Conservation (phyloP, 1,140 invertebrate genomes). For the Oncopodura yosiiana region DNA sequence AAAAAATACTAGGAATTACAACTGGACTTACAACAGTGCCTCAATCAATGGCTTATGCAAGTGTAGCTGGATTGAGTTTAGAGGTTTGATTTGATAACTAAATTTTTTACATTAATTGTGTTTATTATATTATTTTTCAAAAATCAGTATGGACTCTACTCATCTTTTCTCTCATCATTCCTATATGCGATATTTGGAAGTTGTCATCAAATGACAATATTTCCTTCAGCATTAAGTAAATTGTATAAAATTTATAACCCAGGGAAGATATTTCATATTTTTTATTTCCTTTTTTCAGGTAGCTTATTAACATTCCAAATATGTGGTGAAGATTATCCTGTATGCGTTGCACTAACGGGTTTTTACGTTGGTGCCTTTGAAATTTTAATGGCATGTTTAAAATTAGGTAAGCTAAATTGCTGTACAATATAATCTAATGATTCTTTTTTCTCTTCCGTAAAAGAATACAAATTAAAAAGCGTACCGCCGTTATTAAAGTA, state of each 20-base stretch:
- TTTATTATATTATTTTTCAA: not conserved
- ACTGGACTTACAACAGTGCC: slow-evolving; percentile 61
- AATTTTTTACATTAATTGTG: not conserved
- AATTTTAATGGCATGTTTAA: slow-evolving; percentile 56
- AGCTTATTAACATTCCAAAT: slow-evolving; percentile 37
- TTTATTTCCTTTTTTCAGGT: no score
- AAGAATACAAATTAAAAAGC: not conserved
- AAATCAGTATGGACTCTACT: slow-evolving; percentile 66
- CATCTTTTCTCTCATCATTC: slow-evolving; percentile 73
- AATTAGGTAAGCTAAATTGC: slow-evolving; percentile 51
- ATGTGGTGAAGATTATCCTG: slow-evolving; percentile 31
- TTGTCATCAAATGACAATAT: slow-evolving; percentile 69
- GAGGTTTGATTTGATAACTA: slow-evolving; percentile 37
- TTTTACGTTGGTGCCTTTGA: slow-evolving; percentile 57
- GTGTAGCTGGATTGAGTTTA: slow-evolving; percentile 41
- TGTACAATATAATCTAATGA: not conserved
- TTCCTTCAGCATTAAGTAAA: slow-evolving; percentile 80
- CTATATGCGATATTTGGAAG: slow-evolving; percentile 76
- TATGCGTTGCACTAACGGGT: slow-evolving; percentile 67
- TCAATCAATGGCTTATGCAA: slow-evolving; percentile 46
- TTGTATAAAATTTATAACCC: slow-evolving; percentile 66
- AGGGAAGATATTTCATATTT: slow-evolving; percentile 56
- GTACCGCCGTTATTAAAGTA: not conserved
- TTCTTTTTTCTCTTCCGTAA: slow-evolving; percentile 3
- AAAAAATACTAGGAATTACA: slow-evolving; percentile 49